A percentile compares a stretch with the other conserved stretches of the same genome.
phyloP scores from a whole-genome alignment of 2,113 vertebrate genomes.

The Acinonyx jubatus region DNA sequence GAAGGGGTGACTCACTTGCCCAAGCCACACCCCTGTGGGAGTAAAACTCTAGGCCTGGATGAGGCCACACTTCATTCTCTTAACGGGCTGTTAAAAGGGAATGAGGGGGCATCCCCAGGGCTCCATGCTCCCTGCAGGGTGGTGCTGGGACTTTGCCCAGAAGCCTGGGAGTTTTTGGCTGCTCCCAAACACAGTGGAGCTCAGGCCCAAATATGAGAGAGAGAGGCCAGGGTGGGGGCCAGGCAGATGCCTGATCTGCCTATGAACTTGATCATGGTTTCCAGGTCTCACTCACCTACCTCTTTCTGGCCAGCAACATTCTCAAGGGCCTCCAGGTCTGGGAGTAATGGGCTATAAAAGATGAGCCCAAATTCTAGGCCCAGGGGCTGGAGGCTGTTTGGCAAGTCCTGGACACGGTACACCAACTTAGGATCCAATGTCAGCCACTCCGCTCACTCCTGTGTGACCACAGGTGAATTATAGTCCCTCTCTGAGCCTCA shows the following conservation, averaged over 20 bases:
- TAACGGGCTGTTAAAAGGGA: neutral
- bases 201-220: neutral
- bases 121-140: neutral
- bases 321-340: conserved; percentile 33
- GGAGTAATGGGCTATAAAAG: conserved; percentile 57
- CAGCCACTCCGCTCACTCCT: neutral
- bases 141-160: neutral
- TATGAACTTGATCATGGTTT: neutral
- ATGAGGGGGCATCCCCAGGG: neutral
- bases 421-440: neutral
- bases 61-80: neutral
- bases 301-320: neutral
- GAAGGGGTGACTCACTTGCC: neutral
- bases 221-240: accelerated
- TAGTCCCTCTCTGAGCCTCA: neutral
- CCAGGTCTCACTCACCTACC: neutral
- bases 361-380: conserved; percentile 49
- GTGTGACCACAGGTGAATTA: neutral
- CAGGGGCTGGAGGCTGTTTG: neutral
- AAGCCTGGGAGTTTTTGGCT: neutral
- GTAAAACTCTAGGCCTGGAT: neutral
- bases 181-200: neutral
- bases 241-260: no score
- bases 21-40: neutral
- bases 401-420: neutral